These are phyloP conservation scores for Globia sparganii DNA, from an alignment of 2,888 invertebrate genomes.

Conservation along the genomic window DNA sequence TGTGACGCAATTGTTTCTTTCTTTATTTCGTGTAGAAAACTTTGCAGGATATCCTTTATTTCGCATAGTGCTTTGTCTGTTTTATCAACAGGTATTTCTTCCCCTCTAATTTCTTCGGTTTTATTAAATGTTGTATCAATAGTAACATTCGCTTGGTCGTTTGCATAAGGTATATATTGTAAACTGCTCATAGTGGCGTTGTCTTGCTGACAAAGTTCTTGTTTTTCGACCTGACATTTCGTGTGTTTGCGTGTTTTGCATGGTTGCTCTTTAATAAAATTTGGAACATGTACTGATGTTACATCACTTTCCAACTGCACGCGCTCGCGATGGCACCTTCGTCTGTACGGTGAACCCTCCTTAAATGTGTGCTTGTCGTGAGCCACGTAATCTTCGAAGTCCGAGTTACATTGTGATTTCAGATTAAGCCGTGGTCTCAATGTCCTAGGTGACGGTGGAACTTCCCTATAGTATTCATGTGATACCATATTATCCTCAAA, in stretches of 20 bases:
- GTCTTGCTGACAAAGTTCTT: conserved; percentile 64
- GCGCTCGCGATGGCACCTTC: conserved; percentile 55
- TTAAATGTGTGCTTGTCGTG: conserved; percentile 53
- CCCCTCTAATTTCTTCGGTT: conserved; percentile 70
- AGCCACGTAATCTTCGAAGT: conserved; percentile 72
- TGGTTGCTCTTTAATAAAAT: conserved; percentile 40
- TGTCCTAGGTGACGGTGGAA: conserved; percentile 84
- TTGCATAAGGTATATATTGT: conserved; percentile 65
- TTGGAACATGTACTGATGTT: conserved; percentile 53
- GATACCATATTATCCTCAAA: conserved; percentile 72
- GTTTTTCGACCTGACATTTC: conserved; percentile 55
- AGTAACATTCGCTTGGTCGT: conserved; percentile 67
- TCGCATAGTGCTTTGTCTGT: conserved; percentile 85
- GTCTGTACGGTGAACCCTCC: conserved; percentile 59
- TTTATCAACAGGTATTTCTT: conserved; percentile 74
- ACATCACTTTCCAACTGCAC: conserved; percentile 65
- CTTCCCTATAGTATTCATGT: conserved; percentile 78
- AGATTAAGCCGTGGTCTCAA: conserved; percentile 83
- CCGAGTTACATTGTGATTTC: conserved; percentile 77
- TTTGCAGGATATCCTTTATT: conserved; percentile 86
- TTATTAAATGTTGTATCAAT: conserved; percentile 75
- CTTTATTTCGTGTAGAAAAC: conserved; percentile 84
- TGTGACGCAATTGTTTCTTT: conserved; percentile 77
- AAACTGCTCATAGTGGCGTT: conserved; percentile 70
- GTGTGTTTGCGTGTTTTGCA: conserved; percentile 32